A percentile compares a stretch with the other conserved stretches of the same genome.
Conservation (phyloP, 2,888 invertebrate genomes). For the Stenodera caucasica region DNA sequence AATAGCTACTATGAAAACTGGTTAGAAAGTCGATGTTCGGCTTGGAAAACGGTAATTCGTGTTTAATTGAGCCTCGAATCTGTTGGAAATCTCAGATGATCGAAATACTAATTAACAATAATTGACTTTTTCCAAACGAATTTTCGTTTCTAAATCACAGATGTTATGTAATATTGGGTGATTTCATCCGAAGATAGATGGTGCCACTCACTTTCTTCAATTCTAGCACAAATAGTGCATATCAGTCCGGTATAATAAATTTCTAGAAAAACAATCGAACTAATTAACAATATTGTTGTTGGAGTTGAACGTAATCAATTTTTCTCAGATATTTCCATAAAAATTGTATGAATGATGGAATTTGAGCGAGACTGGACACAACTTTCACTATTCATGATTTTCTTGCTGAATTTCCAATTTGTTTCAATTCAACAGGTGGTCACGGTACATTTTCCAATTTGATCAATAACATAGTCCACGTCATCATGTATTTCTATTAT, state of each 20-base stretch:
- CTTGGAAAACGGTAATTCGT: too few species aligned
- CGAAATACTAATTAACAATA: background rate
- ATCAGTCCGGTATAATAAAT: background rate
- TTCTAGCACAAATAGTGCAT: constrained; percentile 17
- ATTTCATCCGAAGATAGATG: constrained; percentile 2
- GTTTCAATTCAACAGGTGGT: constrained; percentile 70
- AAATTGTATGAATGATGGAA: background rate
- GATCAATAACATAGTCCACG: constrained; percentile 83
- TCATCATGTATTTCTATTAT: constrained; percentile 87
- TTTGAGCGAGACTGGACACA: background rate
- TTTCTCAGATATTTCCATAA: too few species aligned
- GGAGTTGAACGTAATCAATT: background rate
- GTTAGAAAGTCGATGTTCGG: constrained; percentile 39
- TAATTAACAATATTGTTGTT: background rate
- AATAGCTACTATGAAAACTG: constrained; percentile 30
- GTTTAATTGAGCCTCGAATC: too few species aligned
- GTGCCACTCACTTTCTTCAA: constrained; percentile 18
- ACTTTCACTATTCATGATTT: background rate
- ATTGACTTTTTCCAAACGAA: background rate
- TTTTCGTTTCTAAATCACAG: background rate
- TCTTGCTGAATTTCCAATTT: constrained; percentile 7
- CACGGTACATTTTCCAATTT: constrained; percentile 87
- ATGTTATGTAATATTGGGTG: background rate
- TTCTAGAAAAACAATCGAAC: background rate
- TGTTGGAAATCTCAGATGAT: too few species aligned